Percentiles rank a stretch among this genome's conserved stretches.
phyloP scores from a whole-genome alignment of 2,888 invertebrate species.

The Tipula helvola region DNA sequence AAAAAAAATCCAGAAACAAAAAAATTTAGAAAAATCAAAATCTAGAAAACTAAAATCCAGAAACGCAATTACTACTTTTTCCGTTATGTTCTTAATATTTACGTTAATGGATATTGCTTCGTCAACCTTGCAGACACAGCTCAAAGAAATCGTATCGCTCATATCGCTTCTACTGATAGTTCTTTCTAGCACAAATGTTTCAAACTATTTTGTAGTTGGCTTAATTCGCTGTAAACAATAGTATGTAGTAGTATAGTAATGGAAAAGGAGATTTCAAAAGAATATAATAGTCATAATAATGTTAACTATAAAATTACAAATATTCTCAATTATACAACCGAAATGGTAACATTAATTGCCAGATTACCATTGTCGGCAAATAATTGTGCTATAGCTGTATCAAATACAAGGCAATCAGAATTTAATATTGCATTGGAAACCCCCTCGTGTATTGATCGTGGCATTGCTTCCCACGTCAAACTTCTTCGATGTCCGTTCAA shows the following conservation, averaged over 20 bases:
- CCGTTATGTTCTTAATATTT: no score
- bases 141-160: no score
- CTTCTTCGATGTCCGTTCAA: slow-evolving; percentile 89
- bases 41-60: no score
- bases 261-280: not conserved
- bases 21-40: no score
- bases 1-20: no score
- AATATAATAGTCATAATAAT: not conserved
- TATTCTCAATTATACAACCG: slow-evolving; percentile 53
- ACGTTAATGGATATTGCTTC: no score
- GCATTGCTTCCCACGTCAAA: slow-evolving; percentile 98
- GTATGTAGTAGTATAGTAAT: not conserved
- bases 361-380: slow-evolving; percentile 99
- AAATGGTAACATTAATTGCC: slow-evolving; percentile 98
- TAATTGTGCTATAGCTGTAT: slow-evolving; percentile 93
- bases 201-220: no score
- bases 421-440: slow-evolving; percentile 95
- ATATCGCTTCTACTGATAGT: no score
- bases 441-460: slow-evolving; percentile 96
- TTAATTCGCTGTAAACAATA: no score
- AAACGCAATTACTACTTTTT: no score
- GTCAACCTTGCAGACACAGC: no score
- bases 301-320: not conserved
- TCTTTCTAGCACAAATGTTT: no score
- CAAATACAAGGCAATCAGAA: slow-evolving; percentile 97